These are phyloP conservation scores for Jacana jacana DNA, from an alignment of 2,113 vertebrate genomes.

Conservation along the genomic window DNA sequence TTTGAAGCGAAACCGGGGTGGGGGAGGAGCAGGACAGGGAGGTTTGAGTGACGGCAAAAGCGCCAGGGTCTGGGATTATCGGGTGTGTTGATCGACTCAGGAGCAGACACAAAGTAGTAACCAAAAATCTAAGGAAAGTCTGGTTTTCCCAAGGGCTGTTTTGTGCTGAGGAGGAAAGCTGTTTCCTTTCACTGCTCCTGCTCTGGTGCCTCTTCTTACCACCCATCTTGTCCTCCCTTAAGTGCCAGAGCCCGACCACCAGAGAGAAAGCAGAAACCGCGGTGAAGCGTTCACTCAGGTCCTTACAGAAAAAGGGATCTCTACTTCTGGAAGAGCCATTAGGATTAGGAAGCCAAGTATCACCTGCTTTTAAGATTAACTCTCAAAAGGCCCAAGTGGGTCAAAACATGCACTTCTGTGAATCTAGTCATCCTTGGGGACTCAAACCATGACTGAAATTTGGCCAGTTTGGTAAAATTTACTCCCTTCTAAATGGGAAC, in stretches of 20 bases:
- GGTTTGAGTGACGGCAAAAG: not conserved
- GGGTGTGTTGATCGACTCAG: not conserved
- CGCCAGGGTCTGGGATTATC: not conserved
- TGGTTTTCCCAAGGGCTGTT: not conserved
- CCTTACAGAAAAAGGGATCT: not conserved
- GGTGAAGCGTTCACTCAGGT: not conserved
- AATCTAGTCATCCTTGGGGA: not conserved
- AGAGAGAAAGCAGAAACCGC: not conserved
- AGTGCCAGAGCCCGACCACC: not conserved
- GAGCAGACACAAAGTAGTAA: not conserved
- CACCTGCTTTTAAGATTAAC: not conserved
- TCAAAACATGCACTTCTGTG: not conserved
- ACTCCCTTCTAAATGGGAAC: not conserved
- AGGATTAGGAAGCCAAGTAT: not conserved
- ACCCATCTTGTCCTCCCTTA: not conserved
- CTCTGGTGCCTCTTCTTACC: not conserved
- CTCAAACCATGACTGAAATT: not conserved
- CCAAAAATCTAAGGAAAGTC: not conserved
- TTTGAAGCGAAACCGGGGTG: not conserved
- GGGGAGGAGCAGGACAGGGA: not conserved
- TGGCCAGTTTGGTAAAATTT: not conserved
- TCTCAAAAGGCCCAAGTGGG: not conserved
- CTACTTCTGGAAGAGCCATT: not conserved
- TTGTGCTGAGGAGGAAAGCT: not conserved
- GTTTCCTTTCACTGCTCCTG: not conserved